A percentile compares a stretch with the other conserved stretches of the same genome.
These are phyloP conservation scores for Nudaria mundana DNA, from an alignment of 2,888 invertebrate species.

Conservation along the genomic window DNA sequence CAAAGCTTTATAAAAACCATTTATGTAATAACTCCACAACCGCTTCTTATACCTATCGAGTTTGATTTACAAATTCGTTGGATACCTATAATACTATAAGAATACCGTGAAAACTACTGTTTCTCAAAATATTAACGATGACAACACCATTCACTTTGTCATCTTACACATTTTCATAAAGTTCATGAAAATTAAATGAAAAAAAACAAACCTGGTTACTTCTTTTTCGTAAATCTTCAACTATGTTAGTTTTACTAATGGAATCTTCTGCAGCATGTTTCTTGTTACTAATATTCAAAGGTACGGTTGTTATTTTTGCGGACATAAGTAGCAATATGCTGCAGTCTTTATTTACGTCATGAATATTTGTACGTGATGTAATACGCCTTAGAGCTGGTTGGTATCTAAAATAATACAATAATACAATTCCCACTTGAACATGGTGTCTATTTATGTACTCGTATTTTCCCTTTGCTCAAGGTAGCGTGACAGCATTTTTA, in stretches of 20 bases:
- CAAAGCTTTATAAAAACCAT: too few relatives aligned
- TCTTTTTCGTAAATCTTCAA: background rate
- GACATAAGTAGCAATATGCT: conserved; percentile 25
- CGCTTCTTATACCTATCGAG: too few relatives aligned
- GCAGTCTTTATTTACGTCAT: conserved; percentile 7
- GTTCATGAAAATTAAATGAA: background rate
- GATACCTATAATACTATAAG: too few relatives aligned
- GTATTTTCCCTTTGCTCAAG: too few relatives aligned
- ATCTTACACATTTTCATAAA: too few relatives aligned
- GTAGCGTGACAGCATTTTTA: too few relatives aligned
- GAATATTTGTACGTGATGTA: conserved; percentile 1
- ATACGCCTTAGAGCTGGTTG: conserved; percentile 2
- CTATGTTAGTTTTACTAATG: background rate
- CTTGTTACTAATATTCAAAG: background rate
- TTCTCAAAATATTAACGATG: too few relatives aligned
- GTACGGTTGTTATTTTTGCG: conserved; percentile 11
- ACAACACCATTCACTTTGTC: too few relatives aligned
- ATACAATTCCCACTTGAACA: too few relatives aligned
- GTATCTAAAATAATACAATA: conserved; percentile 14
- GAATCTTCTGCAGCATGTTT: background rate
- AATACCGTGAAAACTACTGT: too few relatives aligned
- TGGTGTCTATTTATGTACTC: background rate
- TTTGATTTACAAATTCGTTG: too few relatives aligned
- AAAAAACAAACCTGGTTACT: background rate
- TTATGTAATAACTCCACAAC: too few relatives aligned